Evolutionary conservation across 2,797 vertebrate species (phyloP).

Genomic region (Pantherophis vulpinus): DNA sequence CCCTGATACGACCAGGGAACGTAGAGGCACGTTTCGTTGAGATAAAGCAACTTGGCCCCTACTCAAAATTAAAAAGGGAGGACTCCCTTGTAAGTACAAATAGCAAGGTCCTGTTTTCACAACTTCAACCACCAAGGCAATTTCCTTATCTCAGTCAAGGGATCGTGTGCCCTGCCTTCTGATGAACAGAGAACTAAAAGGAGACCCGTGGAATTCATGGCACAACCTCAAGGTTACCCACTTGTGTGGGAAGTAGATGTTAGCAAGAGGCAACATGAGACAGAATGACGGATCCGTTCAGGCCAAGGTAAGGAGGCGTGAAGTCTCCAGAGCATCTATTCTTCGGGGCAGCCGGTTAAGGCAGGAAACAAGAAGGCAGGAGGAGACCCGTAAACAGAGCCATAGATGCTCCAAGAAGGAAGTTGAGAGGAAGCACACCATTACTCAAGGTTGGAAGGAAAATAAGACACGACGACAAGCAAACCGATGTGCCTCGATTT

Average conservation of each 20-base stretch:
- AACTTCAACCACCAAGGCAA: slow-evolving; percentile 40
- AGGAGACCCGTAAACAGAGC: slow-evolving; percentile 62
- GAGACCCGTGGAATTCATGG: slow-evolving; percentile 39
- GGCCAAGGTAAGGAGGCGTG: neutral
- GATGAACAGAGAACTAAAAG: slow-evolving; percentile 32
- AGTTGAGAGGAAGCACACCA: slow-evolving; percentile 69
- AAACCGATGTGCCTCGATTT: slow-evolving; percentile 55
- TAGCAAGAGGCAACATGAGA: slow-evolving; percentile 59
- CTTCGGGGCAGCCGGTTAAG: slow-evolving; percentile 56
- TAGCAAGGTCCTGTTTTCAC: slow-evolving; percentile 60
- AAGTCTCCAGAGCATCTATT: neutral
- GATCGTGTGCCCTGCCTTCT: slow-evolving; percentile 45
- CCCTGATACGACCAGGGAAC: slow-evolving; percentile 36
- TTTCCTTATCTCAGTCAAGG: slow-evolving; percentile 54
- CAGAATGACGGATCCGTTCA: slow-evolving; percentile 59
- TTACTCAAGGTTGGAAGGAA: slow-evolving; percentile 69
- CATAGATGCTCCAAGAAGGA: slow-evolving; percentile 59
- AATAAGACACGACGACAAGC: slow-evolving; percentile 70
- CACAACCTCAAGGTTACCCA: slow-evolving; percentile 59
- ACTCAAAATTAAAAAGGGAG: slow-evolving; percentile 55
- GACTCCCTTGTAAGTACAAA: slow-evolving; percentile 48
- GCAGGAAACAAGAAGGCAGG: slow-evolving; percentile 47
- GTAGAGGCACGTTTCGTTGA: slow-evolving; percentile 35
- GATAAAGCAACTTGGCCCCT: slow-evolving; percentile 45
- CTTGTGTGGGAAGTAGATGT: slow-evolving; percentile 61